Evolutionary conservation across 2,113 vertebrate genomes (phyloP).

Genomic region (Polyodon spathula): DNA sequence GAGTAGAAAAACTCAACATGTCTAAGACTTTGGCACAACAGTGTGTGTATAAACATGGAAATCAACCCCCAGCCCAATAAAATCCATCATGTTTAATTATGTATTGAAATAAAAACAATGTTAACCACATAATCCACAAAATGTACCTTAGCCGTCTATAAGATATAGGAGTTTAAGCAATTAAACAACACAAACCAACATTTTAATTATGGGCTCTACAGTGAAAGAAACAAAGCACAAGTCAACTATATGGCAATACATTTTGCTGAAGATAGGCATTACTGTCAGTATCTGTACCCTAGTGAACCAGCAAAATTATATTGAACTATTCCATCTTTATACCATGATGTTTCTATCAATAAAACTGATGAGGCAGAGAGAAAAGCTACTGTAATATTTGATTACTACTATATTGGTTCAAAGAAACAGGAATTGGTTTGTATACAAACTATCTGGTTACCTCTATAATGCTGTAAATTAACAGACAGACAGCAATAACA

Average conservation of each 20-base stretch:
- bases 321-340: conserved; percentile 15
- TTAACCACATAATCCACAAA: conserved; percentile 3
- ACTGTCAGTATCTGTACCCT: conserved; percentile 12
- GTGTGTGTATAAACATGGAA: no score
- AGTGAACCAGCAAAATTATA: conserved; percentile 13
- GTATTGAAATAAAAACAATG: conserved; percentile 1
- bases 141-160: neutral
- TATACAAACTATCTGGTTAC: neutral
- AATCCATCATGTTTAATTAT: neutral
- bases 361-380: conserved; percentile 17
- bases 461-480: no score
- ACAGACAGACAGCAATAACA: no score
- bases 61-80: no score
- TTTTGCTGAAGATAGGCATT: conserved; percentile 6
- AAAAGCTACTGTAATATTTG: conserved; percentile 4
- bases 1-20: no score
- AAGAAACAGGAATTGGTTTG: conserved; percentile 1
- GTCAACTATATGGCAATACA: neutral
- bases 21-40: no score
- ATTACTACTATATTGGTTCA: neutral
- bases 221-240: conserved; percentile 11
- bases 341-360: conserved; percentile 12
- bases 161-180: conserved; percentile 1
- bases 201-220: conserved; percentile 4
- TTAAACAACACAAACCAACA: conserved; percentile 6